These are phyloP conservation scores for Bradypodion ventrale DNA, from an alignment of 2,797 vertebrate genomes.

Conservation along the genomic window DNA sequence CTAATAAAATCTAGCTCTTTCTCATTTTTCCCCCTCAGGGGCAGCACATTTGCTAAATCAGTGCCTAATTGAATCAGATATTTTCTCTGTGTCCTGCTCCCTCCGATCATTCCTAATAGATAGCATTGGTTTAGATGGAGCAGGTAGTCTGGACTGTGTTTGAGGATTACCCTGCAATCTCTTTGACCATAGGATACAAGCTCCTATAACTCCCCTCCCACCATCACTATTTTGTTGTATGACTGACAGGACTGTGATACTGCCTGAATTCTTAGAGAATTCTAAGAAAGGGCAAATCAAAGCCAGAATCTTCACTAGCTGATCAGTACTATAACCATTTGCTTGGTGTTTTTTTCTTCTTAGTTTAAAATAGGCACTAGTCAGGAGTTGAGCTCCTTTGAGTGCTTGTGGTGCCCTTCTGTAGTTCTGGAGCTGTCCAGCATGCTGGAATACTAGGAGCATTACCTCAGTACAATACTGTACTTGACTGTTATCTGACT, in stretches of 20 bases:
- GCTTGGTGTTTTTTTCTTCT: not conserved
- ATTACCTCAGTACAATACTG: not conserved
- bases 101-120: not conserved
- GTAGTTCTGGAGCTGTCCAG: not conserved
- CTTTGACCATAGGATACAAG: conserved; percentile 36
- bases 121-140: not conserved
- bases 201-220: conserved; percentile 11
- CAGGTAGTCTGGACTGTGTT: conserved; percentile 30
- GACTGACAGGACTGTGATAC: not conserved
- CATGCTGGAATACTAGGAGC: not conserved
- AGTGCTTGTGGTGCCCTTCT: not conserved
- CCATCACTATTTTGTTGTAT: not conserved
- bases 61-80: not conserved
- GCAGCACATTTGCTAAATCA: not conserved
- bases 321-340: not conserved
- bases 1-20: not conserved
- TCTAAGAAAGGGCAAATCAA: conserved; percentile 9
- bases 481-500: conserved; percentile 47
- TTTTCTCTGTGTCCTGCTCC: too few species aligned
- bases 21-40: not conserved
- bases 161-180: conserved; percentile 29
- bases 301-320: not conserved
- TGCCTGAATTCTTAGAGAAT: not conserved
- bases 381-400: not conserved
- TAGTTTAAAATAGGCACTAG: not conserved